Evolutionary conservation across 2,888 invertebrate genomes (phyloP), one percentile per base, ranked within the genome.

Genomic region (Drosophila testacea): DNA sequence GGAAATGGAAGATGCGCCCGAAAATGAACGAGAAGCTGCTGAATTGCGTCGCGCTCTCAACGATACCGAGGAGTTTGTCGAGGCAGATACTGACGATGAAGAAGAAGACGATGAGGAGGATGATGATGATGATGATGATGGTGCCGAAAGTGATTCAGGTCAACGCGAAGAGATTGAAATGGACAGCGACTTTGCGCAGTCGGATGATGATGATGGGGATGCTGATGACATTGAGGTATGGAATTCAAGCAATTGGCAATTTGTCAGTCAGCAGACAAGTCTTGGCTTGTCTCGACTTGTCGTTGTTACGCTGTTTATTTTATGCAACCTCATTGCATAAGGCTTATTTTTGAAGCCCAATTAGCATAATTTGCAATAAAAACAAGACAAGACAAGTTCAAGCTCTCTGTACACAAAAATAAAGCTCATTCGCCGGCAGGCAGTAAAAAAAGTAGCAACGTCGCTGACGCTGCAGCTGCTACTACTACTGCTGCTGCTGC

Each of bases 161-260:
- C 92, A 92, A 55, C 94, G 92, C 65, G 95, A 96, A 91, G 90
- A 93, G 74, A 94, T 94, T 4, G 94, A 95, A 79, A 91, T 96
- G 39, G 94, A 93, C 46, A 95, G 95, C 80, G 94, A 95, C 91
- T 96, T 96, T 90, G 96, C 95, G 91, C 95, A 95, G 0, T 90
- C 90, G 4, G 96, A 95, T 73, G 94, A 81, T n/a, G 77, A 83
- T 47, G 75, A 93, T 41, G 96, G 96, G 38, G 51, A 56, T 36
- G 48, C 52, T 11, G 69, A 79, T 30, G 97, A 98, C 92, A 96
- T 98, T 90, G 97, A 98, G 95, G 97, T 97, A 71, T 13, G 30
- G 22, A 22, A 28, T 28, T 52, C 4, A n/a, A 42, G 16, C 27
- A 47, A 36, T 59, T 68, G 67, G 41, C 75, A 59, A 55, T 70